Base-by-base conservation (phyloP, 2,888 invertebrate genomes). In the Sminthurinus aureus region DNA sequence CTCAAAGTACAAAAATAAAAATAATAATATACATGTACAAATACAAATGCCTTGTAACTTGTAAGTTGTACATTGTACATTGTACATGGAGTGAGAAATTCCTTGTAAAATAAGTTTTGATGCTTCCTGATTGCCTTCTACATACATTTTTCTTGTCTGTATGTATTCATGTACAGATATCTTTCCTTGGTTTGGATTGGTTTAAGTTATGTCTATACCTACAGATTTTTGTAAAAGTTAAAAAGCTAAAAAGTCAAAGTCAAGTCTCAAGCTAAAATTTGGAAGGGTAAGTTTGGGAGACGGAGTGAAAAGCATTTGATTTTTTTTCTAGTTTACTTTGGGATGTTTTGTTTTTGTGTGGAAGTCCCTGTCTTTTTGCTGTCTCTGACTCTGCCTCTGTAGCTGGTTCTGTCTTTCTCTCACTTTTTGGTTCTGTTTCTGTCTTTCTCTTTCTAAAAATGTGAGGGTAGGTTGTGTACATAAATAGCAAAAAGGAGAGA, bases 381-480 rank as follows among this genome's bases (percentile, higher is more conserved):
- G 38, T 51, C 15, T 69, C 79, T 69, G 67, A 69, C 79, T 79
- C 50, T 79, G n/a, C 51, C 52, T 76, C 52, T 76, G n/a, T 67
- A 0, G n/a, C n/a, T n/a, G n/a, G 12, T 38, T 38, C 38, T 15
- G n/a, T 79, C 69, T 50, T 18, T 50, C 38, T 38, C 38, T 6
- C 38, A 38, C 38, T 38, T 38, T 38, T 38, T 38, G 38, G 38
- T 38, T 38, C 38, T 38, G 38, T 51, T 71, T 71, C 20, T 38
- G 20, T 50, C 64, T 52, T 38, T 38, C 38, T 15, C 50, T 79
- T 50, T 50, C 22, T 50, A 38, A 51, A 76, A 51, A 69, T 66
- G 67, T 82, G 82, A 83, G 84, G 85, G 85, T 85, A 85, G 85
- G 85, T 85, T 85, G 85, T 84, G 85, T 80, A 81, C 84, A 82